Percentiles rank a stretch among this genome's conserved stretches.
These are phyloP conservation scores for Dipodomys merriami DNA, from an alignment of 2,113 vertebrate species.

Conservation along the genomic window DNA sequence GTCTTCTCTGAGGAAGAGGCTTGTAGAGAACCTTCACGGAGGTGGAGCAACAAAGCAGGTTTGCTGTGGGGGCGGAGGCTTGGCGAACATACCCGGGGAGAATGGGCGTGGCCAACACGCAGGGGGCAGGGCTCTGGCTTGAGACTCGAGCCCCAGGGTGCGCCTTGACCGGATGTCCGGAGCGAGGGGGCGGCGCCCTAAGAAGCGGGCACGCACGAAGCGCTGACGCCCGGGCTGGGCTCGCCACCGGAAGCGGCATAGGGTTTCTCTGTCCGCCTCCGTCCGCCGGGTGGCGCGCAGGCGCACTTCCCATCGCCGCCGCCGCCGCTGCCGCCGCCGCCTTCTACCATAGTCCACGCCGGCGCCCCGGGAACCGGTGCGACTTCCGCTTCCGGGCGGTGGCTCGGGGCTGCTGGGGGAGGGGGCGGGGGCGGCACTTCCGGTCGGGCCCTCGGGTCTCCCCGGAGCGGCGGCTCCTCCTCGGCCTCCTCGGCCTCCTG, in stretches of 20 bases:
- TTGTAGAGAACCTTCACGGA: background rate
- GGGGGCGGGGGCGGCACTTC: slow-evolving; percentile 77
- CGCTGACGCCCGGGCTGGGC: slow-evolving; percentile 25
- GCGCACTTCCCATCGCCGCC: background rate
- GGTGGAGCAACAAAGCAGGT: background rate
- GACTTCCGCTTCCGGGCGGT: slow-evolving; percentile 77
- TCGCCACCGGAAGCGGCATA: slow-evolving; percentile 19
- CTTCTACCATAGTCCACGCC: slow-evolving; percentile 57
- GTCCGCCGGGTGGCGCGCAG: background rate
- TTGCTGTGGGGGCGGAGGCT: background rate
- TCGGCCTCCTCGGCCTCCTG: slow-evolving; percentile 72
- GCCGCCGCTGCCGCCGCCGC: background rate
- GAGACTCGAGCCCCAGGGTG: background rate
- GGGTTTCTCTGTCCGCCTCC: background rate
- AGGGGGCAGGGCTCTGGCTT: background rate
- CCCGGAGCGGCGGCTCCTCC: slow-evolving; percentile 77
- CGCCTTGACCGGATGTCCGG: background rate
- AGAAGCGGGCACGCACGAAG: background rate
- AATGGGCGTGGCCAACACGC: accelerated
- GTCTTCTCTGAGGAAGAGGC: background rate
- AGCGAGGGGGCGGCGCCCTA: background rate
- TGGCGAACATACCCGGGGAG: no score
- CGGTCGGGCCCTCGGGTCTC: slow-evolving; percentile 81
- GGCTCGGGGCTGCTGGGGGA: slow-evolving; percentile 72
- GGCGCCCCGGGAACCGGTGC: slow-evolving; percentile 61